phyloP scores from a whole-genome alignment of 2,888 invertebrate genomes.

The Leptinotarsa rubiginosa region DNA sequence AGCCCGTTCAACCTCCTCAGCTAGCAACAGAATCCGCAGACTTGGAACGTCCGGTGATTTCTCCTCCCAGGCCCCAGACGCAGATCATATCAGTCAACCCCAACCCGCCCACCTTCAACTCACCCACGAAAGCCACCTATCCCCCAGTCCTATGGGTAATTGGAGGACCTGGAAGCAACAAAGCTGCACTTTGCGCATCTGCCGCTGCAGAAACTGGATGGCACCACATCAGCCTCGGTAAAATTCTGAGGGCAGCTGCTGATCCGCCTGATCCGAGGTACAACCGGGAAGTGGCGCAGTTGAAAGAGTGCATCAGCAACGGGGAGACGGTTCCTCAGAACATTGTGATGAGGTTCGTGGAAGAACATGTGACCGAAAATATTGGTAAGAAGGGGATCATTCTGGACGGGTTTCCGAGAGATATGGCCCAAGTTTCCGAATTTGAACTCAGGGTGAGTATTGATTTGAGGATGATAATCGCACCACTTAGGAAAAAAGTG shows the following conservation, averaged over 20 bases:
- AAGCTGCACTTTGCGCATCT: conserved; percentile 81
- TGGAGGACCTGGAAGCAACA: conserved; percentile 93
- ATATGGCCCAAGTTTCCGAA: conserved; percentile 85
- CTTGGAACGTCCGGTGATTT: conserved; percentile 41
- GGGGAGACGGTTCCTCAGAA: conserved; percentile 88
- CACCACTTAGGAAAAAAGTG: no score
- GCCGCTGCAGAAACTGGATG: conserved; percentile 75
- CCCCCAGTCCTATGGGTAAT: conserved; percentile 69
- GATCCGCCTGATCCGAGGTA: conserved; percentile 62
- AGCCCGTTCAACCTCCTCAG: conserved; percentile 38
- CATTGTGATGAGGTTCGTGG: conserved; percentile 81
- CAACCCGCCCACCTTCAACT: conserved; percentile 51
- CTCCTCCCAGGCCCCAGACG: conserved; percentile 58
- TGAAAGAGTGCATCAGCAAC: conserved; percentile 77
- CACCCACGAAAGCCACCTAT: conserved; percentile 62
- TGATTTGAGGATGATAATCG: background rate
- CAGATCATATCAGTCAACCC: conserved; percentile 61
- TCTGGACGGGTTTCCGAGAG: conserved; percentile 94
- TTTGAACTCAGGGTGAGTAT: conserved; percentile 87
- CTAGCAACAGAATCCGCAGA: conserved; percentile 28
- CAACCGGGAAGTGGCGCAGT: conserved; percentile 61
- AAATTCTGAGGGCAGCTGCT: conserved; percentile 82
- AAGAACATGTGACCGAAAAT: conserved; percentile 73
- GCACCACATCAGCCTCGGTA: conserved; percentile 72
- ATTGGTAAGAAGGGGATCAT: conserved; percentile 82